Percentiles rank a stretch among this genome's conserved stretches.
These are phyloP conservation scores for Mesocricetus auratus DNA, from an alignment of 2,113 vertebrate genomes.

Conservation along the genomic window DNA sequence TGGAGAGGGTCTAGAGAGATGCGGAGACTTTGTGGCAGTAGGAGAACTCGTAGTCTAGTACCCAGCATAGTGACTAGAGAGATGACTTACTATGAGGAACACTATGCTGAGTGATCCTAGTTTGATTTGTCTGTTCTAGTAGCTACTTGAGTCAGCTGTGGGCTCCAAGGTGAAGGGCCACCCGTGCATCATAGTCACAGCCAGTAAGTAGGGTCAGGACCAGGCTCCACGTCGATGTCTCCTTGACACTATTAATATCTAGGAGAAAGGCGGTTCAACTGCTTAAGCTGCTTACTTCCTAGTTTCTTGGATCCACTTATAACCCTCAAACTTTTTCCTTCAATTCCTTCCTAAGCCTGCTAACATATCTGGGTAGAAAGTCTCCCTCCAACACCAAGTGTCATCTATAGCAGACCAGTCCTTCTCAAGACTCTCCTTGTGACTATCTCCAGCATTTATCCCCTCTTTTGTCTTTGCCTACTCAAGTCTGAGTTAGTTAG, in stretches of 20 bases:
- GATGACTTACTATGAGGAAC: neutral
- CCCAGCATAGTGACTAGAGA: neutral
- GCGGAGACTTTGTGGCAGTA: neutral
- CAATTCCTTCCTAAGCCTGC: neutral
- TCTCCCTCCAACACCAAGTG: neutral
- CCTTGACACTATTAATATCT: neutral
- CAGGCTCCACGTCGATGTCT: neutral
- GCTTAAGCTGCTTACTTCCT: neutral
- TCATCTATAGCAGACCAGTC: neutral
- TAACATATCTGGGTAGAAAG: neutral
- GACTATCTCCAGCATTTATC: neutral
- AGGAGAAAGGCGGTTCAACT: neutral
- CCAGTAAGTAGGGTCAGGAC: neutral
- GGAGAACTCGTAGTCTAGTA: neutral
- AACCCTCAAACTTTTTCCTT: neutral
- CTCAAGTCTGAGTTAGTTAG: conserved; percentile 52
- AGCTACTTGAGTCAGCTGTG: neutral
- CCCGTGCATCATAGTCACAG: neutral
- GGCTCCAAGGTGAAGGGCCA: neutral
- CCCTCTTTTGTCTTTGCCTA: neutral
- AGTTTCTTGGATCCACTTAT: neutral
- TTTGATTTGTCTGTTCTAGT: neutral
- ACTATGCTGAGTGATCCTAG: neutral
- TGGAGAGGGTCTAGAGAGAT: neutral
- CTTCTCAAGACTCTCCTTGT: neutral